Evolutionary conservation across 2,113 vertebrate species (phyloP), one percentile per base, ranked within the genome.

Genomic region (Todiramphus saurophagus): DNA sequence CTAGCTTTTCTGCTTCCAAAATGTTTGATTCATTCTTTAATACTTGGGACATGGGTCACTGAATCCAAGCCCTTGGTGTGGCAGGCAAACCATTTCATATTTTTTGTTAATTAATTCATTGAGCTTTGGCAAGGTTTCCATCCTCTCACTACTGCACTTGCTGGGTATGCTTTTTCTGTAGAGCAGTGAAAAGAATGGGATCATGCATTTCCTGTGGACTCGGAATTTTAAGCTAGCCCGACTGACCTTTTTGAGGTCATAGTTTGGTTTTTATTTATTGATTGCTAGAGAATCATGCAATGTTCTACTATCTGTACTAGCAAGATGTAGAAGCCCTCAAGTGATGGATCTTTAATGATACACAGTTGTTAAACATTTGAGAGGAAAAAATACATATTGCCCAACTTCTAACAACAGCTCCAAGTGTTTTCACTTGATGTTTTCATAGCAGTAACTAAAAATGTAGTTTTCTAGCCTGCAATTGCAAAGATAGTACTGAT

Each of bases 21-120:
- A 41, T 35, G 16, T 9, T 84, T 50, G 39, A 11, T 53, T 92
- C 2, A 2, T 50, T 66, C 44, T 72, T 69, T 53, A 23, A 14
- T 66, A 20, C 44, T 5, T 80, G 44, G 43, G 21, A 66, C 0
- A 0, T 7, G 25, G 7, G 4, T 80, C 10, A 5, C 39, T 3
- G 1, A 2, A 4, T 53, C 35, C 35, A 73, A 68, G 33, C 48
- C 27, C 30, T 72, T 46, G 10, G 6, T 85, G 39, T 73, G 72
- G 58, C 48, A 88, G 27, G n/a, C 28, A 58, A 76, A 44, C 9
- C 0, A 0, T 77, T 77, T 83, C 25, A 18, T 83, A 2, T 19
- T 55, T 46, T 46, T 8, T 63, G 13, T 24, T 83, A 24, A 16
- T 60, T 7, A 55, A 39, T 73, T 80, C 33, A 46, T n/a, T 33